Base-by-base conservation (phyloP, 2,797 vertebrate species). In the Myiotriccus ornatus region DNA sequence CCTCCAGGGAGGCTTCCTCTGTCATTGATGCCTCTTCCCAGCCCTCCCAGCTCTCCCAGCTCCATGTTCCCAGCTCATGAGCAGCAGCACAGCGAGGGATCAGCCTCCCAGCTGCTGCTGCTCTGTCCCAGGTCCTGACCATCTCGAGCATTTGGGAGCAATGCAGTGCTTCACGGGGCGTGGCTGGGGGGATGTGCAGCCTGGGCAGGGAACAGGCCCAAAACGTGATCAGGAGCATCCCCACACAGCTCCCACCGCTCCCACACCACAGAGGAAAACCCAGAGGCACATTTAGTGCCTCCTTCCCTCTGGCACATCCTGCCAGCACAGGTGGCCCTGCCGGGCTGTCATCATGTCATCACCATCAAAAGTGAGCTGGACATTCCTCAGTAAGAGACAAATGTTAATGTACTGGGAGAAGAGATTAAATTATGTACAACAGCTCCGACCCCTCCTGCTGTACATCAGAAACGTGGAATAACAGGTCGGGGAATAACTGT, bases 191-290 rank as follows among this genome's bases (percentile, higher is more conserved):
- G 41, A 21, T 2, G 0, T 3, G 7, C 46, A 74, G 32, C 35
- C 16, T 1, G 1, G 28, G 63, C 25, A 21, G 41, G 28, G 50
- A 15, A 32, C 0, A 2, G 18, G 1, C 30, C 35, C 11, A 15
- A n/a, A 8, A 5, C 4, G 9, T 37, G 7, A 1, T 0, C 43
- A 6, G 73, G 17, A 46, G 12, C 65, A 22, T 50, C 56, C 37
- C 37, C 46, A 9, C 9, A 0, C 0, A 1, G 39, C 21, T 43
- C 7, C 49, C 62, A 22, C 11, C 0, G 1, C 50, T 59, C 34
- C 59, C 2, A 2, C 1, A 10, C 20, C 5, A 15, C 7, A 1
- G 24, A 25, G 43, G 8, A 17, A 30, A 39, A 4, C 12, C 2
- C 0, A n/a, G 41, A 34, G 59, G 6, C 49, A 16, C 16, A 1